phyloP scores from a whole-genome alignment of 1,140 invertebrate species.

The Dryas iulia region DNA sequence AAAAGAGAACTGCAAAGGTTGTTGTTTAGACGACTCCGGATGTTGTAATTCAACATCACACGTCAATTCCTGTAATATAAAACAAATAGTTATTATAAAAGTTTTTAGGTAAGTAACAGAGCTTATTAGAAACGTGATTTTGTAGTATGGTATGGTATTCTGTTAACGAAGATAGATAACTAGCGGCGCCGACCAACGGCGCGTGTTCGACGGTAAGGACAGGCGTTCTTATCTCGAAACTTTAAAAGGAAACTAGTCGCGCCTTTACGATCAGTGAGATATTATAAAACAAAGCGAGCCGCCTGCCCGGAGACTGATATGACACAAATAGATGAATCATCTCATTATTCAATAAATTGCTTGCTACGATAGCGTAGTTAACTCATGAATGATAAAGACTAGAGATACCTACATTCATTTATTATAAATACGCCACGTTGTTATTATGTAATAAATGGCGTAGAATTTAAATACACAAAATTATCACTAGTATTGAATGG shows the following conservation, averaged over 20 bases:
- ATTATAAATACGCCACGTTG: background rate
- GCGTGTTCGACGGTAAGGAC: constrained; percentile 44
- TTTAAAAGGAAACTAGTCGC: constrained; percentile 72
- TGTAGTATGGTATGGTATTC: constrained; percentile 7
- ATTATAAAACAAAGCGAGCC: constrained; percentile 50
- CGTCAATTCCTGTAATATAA: constrained; percentile 86
- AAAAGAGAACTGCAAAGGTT: constrained; percentile 94
- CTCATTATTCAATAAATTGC: constrained; percentile 39
- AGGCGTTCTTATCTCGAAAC: constrained; percentile 60
- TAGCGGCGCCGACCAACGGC: constrained; percentile 46
- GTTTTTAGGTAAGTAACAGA: background rate
- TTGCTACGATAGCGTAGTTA: constrained; percentile 29
- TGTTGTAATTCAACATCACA: constrained; percentile 93
- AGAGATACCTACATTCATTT: constrained; percentile 24
- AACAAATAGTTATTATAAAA: constrained; percentile 7
- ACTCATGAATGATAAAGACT: constrained; percentile 33
- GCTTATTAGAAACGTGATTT: background rate
- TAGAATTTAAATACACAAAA: background rate
- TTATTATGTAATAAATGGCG: background rate
- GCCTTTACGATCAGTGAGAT: constrained; percentile 62
- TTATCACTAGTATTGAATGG: background rate
- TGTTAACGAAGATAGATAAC: constrained; percentile 53
- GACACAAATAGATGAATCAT: constrained; percentile 47
- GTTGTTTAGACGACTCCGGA: constrained; percentile 82
- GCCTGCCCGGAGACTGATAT: constrained; percentile 38